Evolutionary conservation across 64 coral and sea anemone genomes (phyloP), one percentile per base, ranked within the genome.

Genomic region (Pocillopora verrucosa): DNA sequence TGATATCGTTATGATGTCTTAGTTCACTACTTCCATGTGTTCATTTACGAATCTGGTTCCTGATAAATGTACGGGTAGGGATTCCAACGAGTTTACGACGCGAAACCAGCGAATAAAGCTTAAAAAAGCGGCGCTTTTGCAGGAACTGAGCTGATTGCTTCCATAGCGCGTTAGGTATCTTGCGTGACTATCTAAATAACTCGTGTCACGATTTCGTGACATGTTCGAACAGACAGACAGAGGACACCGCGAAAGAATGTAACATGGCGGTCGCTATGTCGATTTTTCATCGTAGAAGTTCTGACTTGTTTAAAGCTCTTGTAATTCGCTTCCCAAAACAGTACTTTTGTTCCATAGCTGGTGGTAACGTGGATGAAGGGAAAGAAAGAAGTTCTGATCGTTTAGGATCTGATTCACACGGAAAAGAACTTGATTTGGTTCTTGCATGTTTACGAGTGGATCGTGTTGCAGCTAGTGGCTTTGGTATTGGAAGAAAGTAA

Each of bases 401-500:
- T 56, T 3, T 12, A 57, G 82, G 16, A 56, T 11, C 19, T 10
- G 36, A 7, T 2, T 2, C 24, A 72, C 82, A 36, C 56, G 82
- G 37, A 58, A 85, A 57, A 85, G 25, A 56, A 11, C 82, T 85
- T 20, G 82, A 85, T 6, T 85, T 85, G 16, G 65, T 85, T 56
- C 63, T 85, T 36, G 25, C 82, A 72, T 56, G 37, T 57, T 85
- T 85, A 30, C 65, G 82, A 72, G 82, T 85, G 64, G 82, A 85
- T 13, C 36, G 82, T n/a, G 82, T 85, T 17, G 5, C 72, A 9
- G 63, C 82, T 12, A 85, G 82, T 85, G 82, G 61, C 65, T 41
- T 85, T 3, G 82, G 82, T 22, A 85, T 85, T 13, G 82, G 82
- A 24, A 85, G 82, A 85, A 85, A 41, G 82, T 85, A 51, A 51